These are phyloP conservation scores for Elachura formosa DNA, from an alignment of 2,113 vertebrate genomes.

Conservation along the genomic window DNA sequence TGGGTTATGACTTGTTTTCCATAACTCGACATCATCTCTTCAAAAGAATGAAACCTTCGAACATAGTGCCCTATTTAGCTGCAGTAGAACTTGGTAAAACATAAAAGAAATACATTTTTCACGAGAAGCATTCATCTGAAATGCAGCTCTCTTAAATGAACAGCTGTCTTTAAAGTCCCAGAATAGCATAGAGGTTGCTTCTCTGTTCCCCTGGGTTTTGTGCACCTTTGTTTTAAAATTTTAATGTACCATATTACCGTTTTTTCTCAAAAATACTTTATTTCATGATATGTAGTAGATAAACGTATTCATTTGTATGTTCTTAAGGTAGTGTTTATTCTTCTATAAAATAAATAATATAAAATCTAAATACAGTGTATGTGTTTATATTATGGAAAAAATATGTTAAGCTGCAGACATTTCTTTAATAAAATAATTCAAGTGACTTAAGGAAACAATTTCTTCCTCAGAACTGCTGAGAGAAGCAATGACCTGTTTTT, in stretches of 20 bases:
- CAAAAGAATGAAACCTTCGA: background rate
- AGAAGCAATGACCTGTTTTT: background rate
- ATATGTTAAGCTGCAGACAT: accelerated
- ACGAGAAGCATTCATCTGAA: background rate
- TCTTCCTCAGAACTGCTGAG: accelerated
- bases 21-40: background rate
- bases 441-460: background rate
- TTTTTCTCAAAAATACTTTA: background rate
- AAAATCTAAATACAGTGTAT: accelerated
- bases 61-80: background rate
- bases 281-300: accelerated
- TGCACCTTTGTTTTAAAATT: accelerated
- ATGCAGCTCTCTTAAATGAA: background rate
- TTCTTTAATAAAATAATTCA: background rate
- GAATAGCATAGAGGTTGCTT: background rate
- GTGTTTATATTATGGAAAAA: background rate
- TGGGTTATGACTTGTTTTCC: background rate
- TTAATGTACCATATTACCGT: accelerated
- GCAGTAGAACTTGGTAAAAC: background rate
- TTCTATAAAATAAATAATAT: background rate
- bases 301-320: accelerated
- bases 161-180: background rate
- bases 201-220: background rate
- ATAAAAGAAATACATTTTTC: accelerated
- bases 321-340: background rate